Base-by-base conservation (phyloP, 2,113 vertebrate genomes). In the Isurus oxyrinchus region DNA sequence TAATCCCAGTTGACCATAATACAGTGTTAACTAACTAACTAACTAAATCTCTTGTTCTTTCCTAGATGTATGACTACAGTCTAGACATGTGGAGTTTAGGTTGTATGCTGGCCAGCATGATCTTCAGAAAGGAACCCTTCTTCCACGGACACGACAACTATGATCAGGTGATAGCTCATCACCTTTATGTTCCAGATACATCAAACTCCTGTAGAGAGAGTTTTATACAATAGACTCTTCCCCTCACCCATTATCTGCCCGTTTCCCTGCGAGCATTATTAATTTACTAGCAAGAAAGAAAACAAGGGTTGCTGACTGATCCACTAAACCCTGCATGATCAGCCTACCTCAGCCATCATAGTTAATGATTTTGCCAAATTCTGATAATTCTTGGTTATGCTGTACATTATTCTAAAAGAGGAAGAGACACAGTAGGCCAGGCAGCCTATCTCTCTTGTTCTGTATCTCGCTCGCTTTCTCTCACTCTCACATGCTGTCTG, bases 101-200 rank as follows among this genome's bases (percentile, higher is more conserved):
- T 53, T 98, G 98, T 97, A 98, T 98, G 98, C 96, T 98, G 96
- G 98, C 98, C 97, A 98, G 98, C 97, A 98, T 98, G 98, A 98
- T 98, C 97, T 98, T 98, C 98, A 98, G 98, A 96, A 98, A 98
- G 97, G 98, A 98, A 86, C 98, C 98, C 7, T 98, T 98, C 97
- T 98, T 98, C 97, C 98, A 98, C 25, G 98, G 98, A 63, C 98
- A 98, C 57, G 98, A 98, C 97, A 98, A 98, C 97, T 98, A 98
- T 5, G 98, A 98, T 97, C 98, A 98, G 97, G 98, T 98, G 97
- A 63, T 76, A 4, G 0, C 1, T 5, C 55, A 27, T 23, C 55
- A 94, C 96, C 10, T 96, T 14, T 69, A 35, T 57, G 19, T 94
- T 61, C 57, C 57, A 25, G 67, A 31, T 35, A 2, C 31, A 2